Evolutionary conservation across 2,888 invertebrate species (phyloP), one percentile per base, ranked within the genome.

Genomic region (Callimorpha dominula): DNA sequence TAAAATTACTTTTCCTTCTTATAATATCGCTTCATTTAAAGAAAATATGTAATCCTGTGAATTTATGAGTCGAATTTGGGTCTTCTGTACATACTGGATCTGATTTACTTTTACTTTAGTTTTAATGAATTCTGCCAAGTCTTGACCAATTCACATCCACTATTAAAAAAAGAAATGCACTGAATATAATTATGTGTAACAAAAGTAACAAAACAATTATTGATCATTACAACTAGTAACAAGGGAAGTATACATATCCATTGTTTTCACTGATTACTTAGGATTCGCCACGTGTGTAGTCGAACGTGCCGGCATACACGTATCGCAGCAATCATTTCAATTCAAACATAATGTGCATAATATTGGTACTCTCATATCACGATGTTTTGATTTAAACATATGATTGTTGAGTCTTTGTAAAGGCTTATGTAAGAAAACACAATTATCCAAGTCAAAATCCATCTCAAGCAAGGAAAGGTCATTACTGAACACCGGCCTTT

Each of bases 221-320:
- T n/a, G 31, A 50, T n/a, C 62, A 15, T 40, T 20, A 60, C 57
- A 49, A 46, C 40, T 42, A 6, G 20, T 63, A 40, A n/a, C n/a
- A n/a, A 60, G 71, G 74, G 74, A 65, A 66, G 68, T 62, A 74
- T 70, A 72, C 67, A 74, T 77, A 80, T 72, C 77, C 78, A 84
- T 82, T 84, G 82, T 78, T 79, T 81, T 76, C 68, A 54, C 31
- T 20, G 72, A 80, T 76, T 79, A 78, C 46, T 12, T 68, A 54
- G 31, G 65, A 8, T 7, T 17, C 31, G 20, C 63, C 76, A 79
- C 77, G 80, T 77, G 75, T 62, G 62, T 54, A n/a, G 57, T 66
- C 42, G 75, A 62, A 84, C 84, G 84, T 83, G 84, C 79, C 40
- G 20, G 5, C 46, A 0, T 49, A 52, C 72, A 72, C 68, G 68